phyloP scores from a whole-genome alignment of 37 sponge, comb jelly and placozoan genomes.

The Theonella swinhoei region DNA sequence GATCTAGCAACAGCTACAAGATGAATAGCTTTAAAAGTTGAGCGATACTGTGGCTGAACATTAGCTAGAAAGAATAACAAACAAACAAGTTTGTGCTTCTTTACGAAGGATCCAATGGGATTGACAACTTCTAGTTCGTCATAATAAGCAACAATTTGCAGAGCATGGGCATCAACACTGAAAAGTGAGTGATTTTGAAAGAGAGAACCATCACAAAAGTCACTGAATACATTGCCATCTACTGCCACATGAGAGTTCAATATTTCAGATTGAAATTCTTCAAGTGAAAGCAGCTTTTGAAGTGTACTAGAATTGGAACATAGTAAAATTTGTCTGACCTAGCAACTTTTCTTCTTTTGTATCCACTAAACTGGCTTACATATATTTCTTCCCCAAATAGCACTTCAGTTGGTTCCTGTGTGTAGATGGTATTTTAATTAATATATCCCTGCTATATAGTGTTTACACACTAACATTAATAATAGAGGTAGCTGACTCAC shows the following conservation, averaged over 20 bases:
- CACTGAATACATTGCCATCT: slow-evolving; percentile 7
- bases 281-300: background rate
- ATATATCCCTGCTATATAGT: background rate
- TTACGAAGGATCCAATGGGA: slow-evolving; percentile 42
- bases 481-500: slow-evolving; percentile 2
- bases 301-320: slow-evolving; percentile 37
- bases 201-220: slow-evolving; percentile 57
- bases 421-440: background rate
- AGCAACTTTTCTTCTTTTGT: slow-evolving; percentile 35
- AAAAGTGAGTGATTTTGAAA: slow-evolving; percentile 42
- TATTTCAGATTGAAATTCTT: slow-evolving; percentile 31
- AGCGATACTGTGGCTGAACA: slow-evolving; percentile 36
- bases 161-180: slow-evolving; percentile 24
- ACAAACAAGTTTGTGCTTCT: slow-evolving; percentile 50
- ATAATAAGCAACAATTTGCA: slow-evolving; percentile 64
- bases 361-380: slow-evolving; percentile 1
- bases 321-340: slow-evolving; percentile 15
- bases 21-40: slow-evolving; percentile 30
- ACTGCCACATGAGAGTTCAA: slow-evolving; percentile 3
- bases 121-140: too few species aligned
- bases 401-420: slow-evolving; percentile 14
- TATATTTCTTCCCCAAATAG: slow-evolving; percentile 14
- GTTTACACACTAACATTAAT: background rate
- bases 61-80: slow-evolving; percentile 47
- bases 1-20: slow-evolving; percentile 43